These are phyloP conservation scores for Styela plicata DNA, from an alignment of 23 tunicate genomes.

Conservation along the genomic window DNA sequence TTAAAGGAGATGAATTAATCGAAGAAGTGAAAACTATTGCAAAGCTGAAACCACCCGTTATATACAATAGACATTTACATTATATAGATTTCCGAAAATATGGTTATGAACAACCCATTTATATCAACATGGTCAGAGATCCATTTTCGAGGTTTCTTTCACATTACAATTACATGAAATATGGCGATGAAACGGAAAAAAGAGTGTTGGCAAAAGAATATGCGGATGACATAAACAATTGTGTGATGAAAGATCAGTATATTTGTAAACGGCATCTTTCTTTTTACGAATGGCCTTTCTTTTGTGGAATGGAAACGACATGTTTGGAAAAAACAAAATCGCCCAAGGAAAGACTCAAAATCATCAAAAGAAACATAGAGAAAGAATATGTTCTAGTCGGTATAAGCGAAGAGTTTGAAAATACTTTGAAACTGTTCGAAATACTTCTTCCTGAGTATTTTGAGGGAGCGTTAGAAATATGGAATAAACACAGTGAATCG, in stretches of 20 bases:
- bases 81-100: slow-evolving; percentile 18
- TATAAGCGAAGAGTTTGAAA: slow-evolving; percentile 39
- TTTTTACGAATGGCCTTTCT: slow-evolving; percentile 8
- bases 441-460: slow-evolving; percentile 39
- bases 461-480: slow-evolving; percentile 23
- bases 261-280: neutral
- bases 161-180: slow-evolving; percentile 31
- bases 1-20: neutral
- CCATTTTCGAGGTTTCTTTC: slow-evolving; percentile 23
- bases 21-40: neutral
- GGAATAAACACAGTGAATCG: slow-evolving; percentile 1
- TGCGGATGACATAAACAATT: neutral
- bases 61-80: slow-evolving; percentile 28
- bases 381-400: slow-evolving; percentile 30
- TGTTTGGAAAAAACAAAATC: neutral
- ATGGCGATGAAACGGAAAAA: slow-evolving; percentile 18
- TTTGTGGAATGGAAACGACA: slow-evolving; percentile 12
- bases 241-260: neutral
- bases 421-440: slow-evolving; percentile 25
- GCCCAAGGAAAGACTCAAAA: slow-evolving; percentile 2
- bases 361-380: slow-evolving; percentile 17
- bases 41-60: slow-evolving; percentile 3
- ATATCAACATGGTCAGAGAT: slow-evolving; percentile 17
- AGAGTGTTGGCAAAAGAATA: too few species aligned
- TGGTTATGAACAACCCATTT: slow-evolving; percentile 18